Evolutionary conservation across 2,797 vertebrate species (phyloP), one percentile per base, ranked within the genome.

Genomic region (Manis javanica): DNA sequence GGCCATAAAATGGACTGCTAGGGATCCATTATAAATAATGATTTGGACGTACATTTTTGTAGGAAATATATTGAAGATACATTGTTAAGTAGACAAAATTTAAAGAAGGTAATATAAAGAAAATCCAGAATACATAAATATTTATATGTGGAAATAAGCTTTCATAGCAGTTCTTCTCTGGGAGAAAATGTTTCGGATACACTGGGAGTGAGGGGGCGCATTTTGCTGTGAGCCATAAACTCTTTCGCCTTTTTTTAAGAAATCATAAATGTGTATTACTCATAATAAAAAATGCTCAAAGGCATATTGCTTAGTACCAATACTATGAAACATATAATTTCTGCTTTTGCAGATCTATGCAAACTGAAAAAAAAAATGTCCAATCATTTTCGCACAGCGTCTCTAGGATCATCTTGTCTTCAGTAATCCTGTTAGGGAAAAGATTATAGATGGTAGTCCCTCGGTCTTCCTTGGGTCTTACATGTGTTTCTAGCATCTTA

Each of bases 401-500:
- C 46, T 96, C 85, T 63, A 91, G 14, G 77, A 63, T 89, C 87
- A 87, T 87, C 21, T 46, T 85, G 24, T 51, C 31, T 95, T 94
- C 53, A 29, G 53, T 89, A 96, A 93, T 51, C 68, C 82, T 61
- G 21, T 42, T 93, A 94, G 89, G 9, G 39, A 92, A 94, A 95
- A 87, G 53, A 79, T 63, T 92, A 91, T 0, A 0, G 71, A 92
- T 84, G 68, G 19, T 26, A 46, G 26, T 93, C 53, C 87, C 77
- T 59, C 39, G 23, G 1, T 51, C 34, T 78, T 94, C 75, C 21
- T 92, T 91, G 42, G 7, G 4, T 39, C 34, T 91, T 92, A 78
- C 55, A 69, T 90, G 61, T 91, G 55, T 87, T 96, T 95, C 88
- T 74, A 86, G 69, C 61, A 34, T 96, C 96, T 97, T 96, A 96